Evolutionary conservation across 2,888 invertebrate species (phyloP).

Genomic region (Oligia fasciuncula): DNA sequence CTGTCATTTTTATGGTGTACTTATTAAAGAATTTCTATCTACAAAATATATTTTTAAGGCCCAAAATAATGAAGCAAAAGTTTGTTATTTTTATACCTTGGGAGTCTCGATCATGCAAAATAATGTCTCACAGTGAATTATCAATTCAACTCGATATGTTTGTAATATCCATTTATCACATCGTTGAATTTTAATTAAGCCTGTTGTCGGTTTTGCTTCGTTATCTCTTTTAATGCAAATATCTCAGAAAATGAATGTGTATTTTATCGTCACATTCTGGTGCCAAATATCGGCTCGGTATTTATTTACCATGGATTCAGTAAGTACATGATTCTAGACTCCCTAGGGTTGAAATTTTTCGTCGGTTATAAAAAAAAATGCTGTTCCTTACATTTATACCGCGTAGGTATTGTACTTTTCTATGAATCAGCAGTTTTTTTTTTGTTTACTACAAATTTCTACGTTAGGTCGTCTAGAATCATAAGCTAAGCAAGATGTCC

Average conservation of each 20-base stretch:
- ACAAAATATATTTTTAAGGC: background rate
- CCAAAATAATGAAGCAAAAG: background rate
- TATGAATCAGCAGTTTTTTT: no score
- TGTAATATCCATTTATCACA: slow-evolving; percentile 30
- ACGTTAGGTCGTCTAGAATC: no score
- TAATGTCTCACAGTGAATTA: slow-evolving; percentile 1
- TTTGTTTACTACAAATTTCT: no score
- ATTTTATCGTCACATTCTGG: background rate
- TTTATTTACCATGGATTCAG: background rate
- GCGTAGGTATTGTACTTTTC: no score
- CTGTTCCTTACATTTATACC: no score
- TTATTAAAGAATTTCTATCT: no score
- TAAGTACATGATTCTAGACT: background rate
- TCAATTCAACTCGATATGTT: slow-evolving; percentile 34
- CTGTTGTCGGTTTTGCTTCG: slow-evolving; percentile 6
- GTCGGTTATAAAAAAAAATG: no score
- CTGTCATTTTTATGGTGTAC: no score
- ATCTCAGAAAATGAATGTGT: slow-evolving; percentile 35
- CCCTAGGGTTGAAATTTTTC: no score
- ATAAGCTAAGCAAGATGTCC: no score
- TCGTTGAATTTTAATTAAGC: slow-evolving; percentile 33
- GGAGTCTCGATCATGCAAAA: background rate
- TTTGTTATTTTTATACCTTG: background rate
- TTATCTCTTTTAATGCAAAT: slow-evolving; percentile 21
- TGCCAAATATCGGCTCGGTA: background rate